A percentile compares a stretch with the other conserved stretches of the same genome.
Conservation (phyloP, 2,888 invertebrate species). For the Galerucella pusilla region DNA sequence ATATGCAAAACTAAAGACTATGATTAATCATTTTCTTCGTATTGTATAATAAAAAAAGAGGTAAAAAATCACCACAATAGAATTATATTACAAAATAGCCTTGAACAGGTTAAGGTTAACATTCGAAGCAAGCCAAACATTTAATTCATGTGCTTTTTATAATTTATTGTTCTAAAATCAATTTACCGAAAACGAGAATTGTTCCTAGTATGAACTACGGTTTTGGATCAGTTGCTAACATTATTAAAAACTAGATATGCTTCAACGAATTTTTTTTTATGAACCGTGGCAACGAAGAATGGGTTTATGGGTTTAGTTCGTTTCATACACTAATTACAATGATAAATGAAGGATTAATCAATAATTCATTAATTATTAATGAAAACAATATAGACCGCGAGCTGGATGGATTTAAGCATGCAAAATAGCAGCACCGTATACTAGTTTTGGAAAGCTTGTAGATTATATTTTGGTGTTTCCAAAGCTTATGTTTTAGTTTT, state of each 20-base stretch:
- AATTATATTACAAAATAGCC: slow-evolving; percentile 1
- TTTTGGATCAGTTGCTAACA: not conserved
- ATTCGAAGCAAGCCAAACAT: not conserved
- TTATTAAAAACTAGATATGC: not conserved
- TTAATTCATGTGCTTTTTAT: not conserved
- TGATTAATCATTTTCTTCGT: slow-evolving; percentile 4
- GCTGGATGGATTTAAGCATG: too few relatives aligned
- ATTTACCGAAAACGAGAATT: not conserved
- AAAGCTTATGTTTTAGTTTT: too few relatives aligned
- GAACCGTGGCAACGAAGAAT: not conserved
- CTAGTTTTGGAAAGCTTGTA: too few relatives aligned
- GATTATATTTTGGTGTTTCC: too few relatives aligned
- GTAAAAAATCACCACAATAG: not conserved
- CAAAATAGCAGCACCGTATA: too few relatives aligned
- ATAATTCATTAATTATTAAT: too few relatives aligned
- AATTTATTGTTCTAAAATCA: not conserved
- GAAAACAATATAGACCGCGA: too few relatives aligned
- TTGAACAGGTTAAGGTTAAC: not conserved
- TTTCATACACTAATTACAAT: too few relatives aligned
- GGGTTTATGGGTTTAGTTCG: too few relatives aligned
- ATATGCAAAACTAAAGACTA: not conserved
- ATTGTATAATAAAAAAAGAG: not conserved
- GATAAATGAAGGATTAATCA: too few relatives aligned
- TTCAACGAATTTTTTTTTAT: not conserved
- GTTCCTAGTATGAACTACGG: not conserved